Conservation (phyloP, 2,797 vertebrate genomes). For the Cyprinodon diabolis region DNA sequence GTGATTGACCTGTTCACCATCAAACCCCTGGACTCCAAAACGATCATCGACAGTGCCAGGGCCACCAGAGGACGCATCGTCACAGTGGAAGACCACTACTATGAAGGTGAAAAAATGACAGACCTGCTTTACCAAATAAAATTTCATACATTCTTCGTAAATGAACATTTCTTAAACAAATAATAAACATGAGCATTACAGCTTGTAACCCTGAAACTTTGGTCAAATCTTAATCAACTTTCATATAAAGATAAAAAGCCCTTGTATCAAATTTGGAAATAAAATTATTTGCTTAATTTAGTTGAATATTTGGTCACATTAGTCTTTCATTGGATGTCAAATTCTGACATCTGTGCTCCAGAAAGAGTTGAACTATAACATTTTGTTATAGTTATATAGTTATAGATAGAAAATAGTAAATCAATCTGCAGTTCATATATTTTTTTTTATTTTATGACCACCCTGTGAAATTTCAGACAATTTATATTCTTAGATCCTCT, state of each 20-base stretch:
- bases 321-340: background rate
- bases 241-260: background rate
- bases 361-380: background rate
- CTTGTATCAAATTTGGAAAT: no score
- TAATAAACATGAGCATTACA: no score
- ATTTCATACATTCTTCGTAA: background rate
- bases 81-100: constrained; percentile 96
- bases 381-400: no score
- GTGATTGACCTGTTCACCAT: constrained; percentile 94
- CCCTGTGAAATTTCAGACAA: constrained; percentile 6
- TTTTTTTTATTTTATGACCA: background rate
- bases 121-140: background rate
- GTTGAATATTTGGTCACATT: background rate
- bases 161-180: background rate
- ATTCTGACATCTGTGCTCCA: background rate
- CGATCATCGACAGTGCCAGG: constrained; percentile 87
- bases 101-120: constrained; percentile 82
- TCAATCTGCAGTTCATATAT: background rate
- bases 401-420: no score
- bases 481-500: constrained; percentile 6
- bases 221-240: background rate
- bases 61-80: constrained; percentile 91
- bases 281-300: background rate
- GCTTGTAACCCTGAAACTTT: no score
- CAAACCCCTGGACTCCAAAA: constrained; percentile 93